Evolutionary conservation across 2,113 vertebrate species (phyloP).

Genomic region (Excalfactoria chinensis): DNA sequence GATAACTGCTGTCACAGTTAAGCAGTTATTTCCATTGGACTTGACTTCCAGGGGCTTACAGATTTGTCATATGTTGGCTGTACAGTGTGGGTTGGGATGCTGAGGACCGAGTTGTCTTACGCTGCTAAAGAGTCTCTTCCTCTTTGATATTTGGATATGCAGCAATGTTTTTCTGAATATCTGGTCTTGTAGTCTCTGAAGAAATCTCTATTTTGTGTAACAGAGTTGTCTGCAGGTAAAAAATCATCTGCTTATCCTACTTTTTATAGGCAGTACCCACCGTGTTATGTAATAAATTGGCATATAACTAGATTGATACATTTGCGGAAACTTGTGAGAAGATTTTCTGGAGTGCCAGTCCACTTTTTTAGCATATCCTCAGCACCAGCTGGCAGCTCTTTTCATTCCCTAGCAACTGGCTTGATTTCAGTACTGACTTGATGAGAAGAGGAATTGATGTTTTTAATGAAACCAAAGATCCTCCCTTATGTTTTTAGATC

Average conservation of each 20-base stretch:
- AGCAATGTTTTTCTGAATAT: not conserved
- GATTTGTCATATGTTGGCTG: not conserved
- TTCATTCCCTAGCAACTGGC: conserved; percentile 62
- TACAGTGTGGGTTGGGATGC: not conserved
- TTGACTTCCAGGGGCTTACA: not conserved
- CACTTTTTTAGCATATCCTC: conserved; percentile 45
- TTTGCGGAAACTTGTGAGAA: conserved; percentile 53
- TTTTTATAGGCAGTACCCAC: conserved; percentile 28
- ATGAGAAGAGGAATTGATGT: not conserved
- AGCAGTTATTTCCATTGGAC: not conserved
- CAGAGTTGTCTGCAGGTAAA: not conserved
- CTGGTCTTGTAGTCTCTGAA: not conserved
- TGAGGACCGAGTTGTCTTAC: not conserved
- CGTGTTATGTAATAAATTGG: conserved; percentile 42
- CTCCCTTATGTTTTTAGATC: not conserved
- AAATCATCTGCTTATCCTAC: conserved; percentile 35
- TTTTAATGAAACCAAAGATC: not conserved
- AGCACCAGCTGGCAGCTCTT: conserved; percentile 65
- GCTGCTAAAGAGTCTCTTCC: not conserved
- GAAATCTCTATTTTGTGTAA: conserved; percentile 35
- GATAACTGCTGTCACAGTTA: not conserved
- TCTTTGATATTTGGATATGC: not conserved
- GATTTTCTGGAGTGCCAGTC: conserved; percentile 59
- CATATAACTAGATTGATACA: conserved; percentile 34
- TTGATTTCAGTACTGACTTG: conserved; percentile 45